Evolutionary conservation across 2,888 invertebrate genomes (phyloP), one percentile per base, ranked within the genome.

Genomic region (Acrobeloides nanus): DNA sequence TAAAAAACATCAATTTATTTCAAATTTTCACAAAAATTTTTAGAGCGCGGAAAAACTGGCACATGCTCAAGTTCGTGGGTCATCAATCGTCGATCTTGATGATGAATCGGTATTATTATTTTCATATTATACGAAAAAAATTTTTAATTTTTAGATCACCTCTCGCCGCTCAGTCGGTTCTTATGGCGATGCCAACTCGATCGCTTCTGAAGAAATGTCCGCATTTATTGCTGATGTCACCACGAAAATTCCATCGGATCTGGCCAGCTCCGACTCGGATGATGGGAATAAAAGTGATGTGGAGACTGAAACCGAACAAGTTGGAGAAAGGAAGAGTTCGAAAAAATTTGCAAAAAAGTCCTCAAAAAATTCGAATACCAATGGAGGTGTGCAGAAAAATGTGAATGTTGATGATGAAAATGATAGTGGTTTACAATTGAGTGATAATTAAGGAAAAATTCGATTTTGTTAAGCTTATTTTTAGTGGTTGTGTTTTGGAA

Each of bases 1-100:
- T n/a, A n/a, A n/a, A n/a, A n/a, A n/a, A n/a, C 17, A 18, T n/a
- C 17, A n/a, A 48, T 10, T 17, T 7, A 23, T 25, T 8, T n/a
- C 8, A n/a, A 17, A 12, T 17, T 32, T 48, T 44, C 24, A 25
- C 12, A 24, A 38, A 34, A 15, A 8, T 25, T 12, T 64, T 53
- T 34, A 66, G 56, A 69, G 60, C 26, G 71, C 70, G n/a, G 70
- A 70, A 45, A 67, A 66, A 40, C 62, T 61, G 59, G 70, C 70
- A 1, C 60, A 64, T 27, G 62, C 61, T 31, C 70, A 72, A 40
- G 52, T 70, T 35, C 46, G 69, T 33, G 69, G 67, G n/a, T 57
- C 54, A 27, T 62, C 61, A 33, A 53, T 71, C 23, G 60, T 60
- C 32, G 70, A 66, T 40, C 44, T 62, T 18, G 68, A 68, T 41